These are phyloP conservation scores for Poeciliopsis prolifica DNA, from an alignment of 2,113 vertebrate species.

Conservation along the genomic window DNA sequence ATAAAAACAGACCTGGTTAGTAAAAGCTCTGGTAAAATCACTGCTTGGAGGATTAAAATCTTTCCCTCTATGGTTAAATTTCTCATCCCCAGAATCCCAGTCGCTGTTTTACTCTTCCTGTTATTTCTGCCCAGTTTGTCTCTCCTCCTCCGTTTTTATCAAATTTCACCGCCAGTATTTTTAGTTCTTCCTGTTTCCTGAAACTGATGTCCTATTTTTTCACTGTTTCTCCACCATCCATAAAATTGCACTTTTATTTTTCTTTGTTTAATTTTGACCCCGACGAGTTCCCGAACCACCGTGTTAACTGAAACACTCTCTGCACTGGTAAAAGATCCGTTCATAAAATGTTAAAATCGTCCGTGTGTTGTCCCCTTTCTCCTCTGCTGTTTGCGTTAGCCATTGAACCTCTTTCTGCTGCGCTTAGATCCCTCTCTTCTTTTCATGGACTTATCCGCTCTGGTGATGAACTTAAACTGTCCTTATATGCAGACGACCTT, in stretches of 20 bases:
- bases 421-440: no score
- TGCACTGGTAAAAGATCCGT: background rate
- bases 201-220: background rate
- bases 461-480: no score
- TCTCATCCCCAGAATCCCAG: background rate
- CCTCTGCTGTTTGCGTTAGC: no score
- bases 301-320: no score
- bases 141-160: background rate
- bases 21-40: constrained; percentile 4
- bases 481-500: no score
- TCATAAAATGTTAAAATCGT: constrained; percentile 1
- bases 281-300: background rate
- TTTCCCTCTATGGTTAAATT: background rate
- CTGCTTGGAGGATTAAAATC: constrained; percentile 1
- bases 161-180: background rate
- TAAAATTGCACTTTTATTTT: background rate
- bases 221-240: background rate
- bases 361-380: no score
- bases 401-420: no score
- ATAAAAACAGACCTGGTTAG: no score
- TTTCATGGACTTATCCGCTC: no score
- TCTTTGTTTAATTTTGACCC: background rate
- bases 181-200: background rate
- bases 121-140: background rate
- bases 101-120: background rate